A percentile compares a stretch with the other conserved stretches of the same genome.
These are phyloP conservation scores for Lytechinus variegatus DNA, from an alignment of 35 echinoderm and acorn worm genomes.

Conservation along the genomic window DNA sequence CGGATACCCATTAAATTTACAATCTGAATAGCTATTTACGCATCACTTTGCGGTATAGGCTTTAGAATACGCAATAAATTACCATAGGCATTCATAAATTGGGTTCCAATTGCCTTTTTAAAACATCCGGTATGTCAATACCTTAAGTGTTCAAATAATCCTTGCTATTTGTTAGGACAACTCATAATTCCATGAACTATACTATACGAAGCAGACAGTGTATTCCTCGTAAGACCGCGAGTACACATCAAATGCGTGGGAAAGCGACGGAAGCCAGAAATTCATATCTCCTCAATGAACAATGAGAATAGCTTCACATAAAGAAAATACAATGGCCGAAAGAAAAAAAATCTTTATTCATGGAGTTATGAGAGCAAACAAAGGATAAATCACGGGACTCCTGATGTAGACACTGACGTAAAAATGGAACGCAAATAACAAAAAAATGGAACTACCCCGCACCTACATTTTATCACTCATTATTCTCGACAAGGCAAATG, in stretches of 20 bases:
- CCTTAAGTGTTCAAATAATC: too few species aligned
- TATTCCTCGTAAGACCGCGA: background rate
- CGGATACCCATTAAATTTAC: too few species aligned
- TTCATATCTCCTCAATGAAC: background rate
- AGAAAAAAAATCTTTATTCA: background rate
- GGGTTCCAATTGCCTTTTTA: background rate
- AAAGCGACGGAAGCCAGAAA: background rate
- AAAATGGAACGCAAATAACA: background rate
- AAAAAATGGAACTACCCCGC: background rate
- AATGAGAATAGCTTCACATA: background rate
- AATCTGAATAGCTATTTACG: too few species aligned
- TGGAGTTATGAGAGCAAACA: slow-evolving; percentile 18
- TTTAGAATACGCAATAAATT: too few species aligned
- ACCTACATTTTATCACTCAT: background rate
- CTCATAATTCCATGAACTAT: background rate
- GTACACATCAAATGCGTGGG: background rate
- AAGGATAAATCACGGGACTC: background rate
- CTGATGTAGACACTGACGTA: background rate
- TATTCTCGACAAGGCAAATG: background rate
- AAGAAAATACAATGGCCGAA: background rate
- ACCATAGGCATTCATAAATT: too few species aligned
- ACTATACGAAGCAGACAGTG: background rate
- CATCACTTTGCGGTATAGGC: too few species aligned
- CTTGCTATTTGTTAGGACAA: background rate
- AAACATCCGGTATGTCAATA: background rate